Conservation (phyloP, 2,113 vertebrate species). For the Sardina pilchardus region DNA sequence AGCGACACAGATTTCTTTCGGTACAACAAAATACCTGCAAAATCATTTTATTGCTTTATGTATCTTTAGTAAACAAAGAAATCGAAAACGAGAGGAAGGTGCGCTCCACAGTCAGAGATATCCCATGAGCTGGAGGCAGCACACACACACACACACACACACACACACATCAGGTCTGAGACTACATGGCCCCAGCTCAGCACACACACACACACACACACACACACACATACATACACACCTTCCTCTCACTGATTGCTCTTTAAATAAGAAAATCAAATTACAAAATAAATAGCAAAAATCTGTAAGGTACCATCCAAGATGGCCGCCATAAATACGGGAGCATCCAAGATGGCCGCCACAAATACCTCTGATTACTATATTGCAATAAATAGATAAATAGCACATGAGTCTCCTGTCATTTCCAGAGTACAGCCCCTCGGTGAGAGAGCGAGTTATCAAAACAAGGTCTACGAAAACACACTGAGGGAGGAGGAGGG, state of each 20-base stretch:
- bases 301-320: conserved; percentile 63
- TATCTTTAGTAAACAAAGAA: conserved; percentile 80
- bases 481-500: not conserved
- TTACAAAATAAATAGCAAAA: conserved; percentile 68
- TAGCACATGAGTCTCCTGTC: conserved; percentile 58
- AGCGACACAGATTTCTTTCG: conserved; percentile 80
- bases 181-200: conserved; percentile 56
- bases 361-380: conserved; percentile 74
- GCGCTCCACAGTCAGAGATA: conserved; percentile 41
- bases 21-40: conserved; percentile 81
- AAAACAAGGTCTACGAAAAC: conserved; percentile 59
- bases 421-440: conserved; percentile 55
- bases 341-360: conserved; percentile 62
- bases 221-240: conserved; percentile 45
- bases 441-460: conserved; percentile 55
- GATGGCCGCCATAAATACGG: conserved; percentile 72
- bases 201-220: not conserved
- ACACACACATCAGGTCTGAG: conserved; percentile 36
- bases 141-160: conserved; percentile 21
- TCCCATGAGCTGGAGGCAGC: conserved; percentile 48
- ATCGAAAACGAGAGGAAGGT: conserved; percentile 69
- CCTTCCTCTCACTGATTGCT: conserved; percentile 66
- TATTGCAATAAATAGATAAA: conserved; percentile 81
- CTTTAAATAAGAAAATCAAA: conserved; percentile 70
- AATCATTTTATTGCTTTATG: conserved; percentile 97